A percentile compares a stretch with the other conserved stretches of the same genome.
Evolutionary conservation across 2,113 vertebrate genomes (phyloP).

Genomic region (Elachura formosa): DNA sequence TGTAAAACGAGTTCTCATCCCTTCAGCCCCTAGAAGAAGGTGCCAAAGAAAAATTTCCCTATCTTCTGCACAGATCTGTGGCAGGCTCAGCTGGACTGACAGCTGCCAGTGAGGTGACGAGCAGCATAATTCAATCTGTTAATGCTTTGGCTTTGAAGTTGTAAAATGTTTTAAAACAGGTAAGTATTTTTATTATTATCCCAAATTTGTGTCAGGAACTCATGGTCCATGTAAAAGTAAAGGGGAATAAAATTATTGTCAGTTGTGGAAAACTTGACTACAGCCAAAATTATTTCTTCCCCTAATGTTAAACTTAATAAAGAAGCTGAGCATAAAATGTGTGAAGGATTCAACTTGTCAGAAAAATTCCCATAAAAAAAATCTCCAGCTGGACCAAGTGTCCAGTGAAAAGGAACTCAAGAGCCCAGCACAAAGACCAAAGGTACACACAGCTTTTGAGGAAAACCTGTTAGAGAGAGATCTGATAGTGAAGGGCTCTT

Average conservation of each 20-base stretch:
- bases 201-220: background rate
- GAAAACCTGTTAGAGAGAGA: background rate
- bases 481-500: background rate
- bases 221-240: background rate
- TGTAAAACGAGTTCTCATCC: background rate
- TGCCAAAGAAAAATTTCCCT: background rate
- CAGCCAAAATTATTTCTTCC: background rate
- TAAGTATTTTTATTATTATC: background rate
- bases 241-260: background rate
- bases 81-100: background rate
- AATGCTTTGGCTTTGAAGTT: background rate
- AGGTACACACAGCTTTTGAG: background rate
- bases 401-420: background rate
- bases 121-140: background rate
- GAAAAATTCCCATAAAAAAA: background rate
- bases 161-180: background rate
- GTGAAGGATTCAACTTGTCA: background rate
- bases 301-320: background rate
- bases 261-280: background rate
- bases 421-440: background rate
- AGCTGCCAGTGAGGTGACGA: background rate
- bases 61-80: background rate
- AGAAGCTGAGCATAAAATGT: background rate
- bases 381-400: background rate
- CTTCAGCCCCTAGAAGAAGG: background rate